Base-by-base conservation (phyloP, 30 jellyfish, hydroid and myxozoan species). In the Turritopsis dohrnii region DNA sequence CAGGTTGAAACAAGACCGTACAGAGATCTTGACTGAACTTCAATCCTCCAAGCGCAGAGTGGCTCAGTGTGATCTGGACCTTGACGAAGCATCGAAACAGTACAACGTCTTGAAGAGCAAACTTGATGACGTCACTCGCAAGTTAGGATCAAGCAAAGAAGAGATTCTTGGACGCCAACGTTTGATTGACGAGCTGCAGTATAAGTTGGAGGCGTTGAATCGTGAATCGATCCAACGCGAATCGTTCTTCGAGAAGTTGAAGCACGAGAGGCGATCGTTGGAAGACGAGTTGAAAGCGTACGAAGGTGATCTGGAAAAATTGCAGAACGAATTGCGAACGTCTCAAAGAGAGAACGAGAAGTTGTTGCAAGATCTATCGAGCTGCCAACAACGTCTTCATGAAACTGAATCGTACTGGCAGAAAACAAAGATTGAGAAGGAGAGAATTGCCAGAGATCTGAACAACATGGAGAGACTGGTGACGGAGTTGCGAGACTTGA, bases 201-300 rank as follows among this genome's bases (percentile, higher is more conserved):
- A 89, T 89, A 94, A 94, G 89, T 76, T 80, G 29, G 97, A 94
- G 54, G 95, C 95, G 18, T 21, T 87, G 84, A 52, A 84, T 19
- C 94, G 97, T 76, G 99, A 94, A 25, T 84, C 71, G 66, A 75
- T 94, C 18, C 96, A 94, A 84, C 90, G 91, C 5, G 99, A 94
- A 41, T 71, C 95, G 13, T 72, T 86, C 82, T 53, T 88, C 74
- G 99, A 94, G 88, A 82, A 94, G 65, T 41, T 86, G 16, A 94
- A 94, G 74, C 91, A 85, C 88, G 99, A 94, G 41, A 66, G 97
- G 73, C 75, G 96, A 74, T 24, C 86, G 20, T 93, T 89, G 30
- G 99, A 94, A 74, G 96, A 88, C 0, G 99, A 94, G 52, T 85
- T 94, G 80, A 89, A 89, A 90, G 89, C 85, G 27, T 86, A 89